Evolutionary conservation across 2,113 vertebrate genomes (phyloP).

Genomic region (Sturnus vulgaris): DNA sequence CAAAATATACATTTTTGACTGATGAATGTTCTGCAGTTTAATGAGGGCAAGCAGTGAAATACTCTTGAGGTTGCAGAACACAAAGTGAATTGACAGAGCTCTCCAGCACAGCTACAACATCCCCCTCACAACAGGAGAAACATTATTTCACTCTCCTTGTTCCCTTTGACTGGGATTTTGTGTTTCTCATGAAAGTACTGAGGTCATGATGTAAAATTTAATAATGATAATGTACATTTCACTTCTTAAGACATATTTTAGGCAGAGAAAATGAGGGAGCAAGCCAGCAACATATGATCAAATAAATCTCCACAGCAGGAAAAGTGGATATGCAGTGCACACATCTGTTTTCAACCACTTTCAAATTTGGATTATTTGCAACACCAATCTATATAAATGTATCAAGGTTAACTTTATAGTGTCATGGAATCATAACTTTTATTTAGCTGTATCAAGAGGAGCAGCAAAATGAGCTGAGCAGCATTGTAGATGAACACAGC

Average conservation of each 20-base stretch:
- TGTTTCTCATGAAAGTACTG: background rate
- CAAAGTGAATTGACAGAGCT: background rate
- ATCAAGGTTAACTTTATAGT: background rate
- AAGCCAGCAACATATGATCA: background rate
- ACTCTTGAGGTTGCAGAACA: background rate
- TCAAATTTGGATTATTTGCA: background rate
- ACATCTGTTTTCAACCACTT: background rate
- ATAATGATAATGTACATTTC: background rate
- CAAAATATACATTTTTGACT: background rate
- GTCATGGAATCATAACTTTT: background rate
- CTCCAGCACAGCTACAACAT: background rate
- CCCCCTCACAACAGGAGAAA: background rate
- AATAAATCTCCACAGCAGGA: background rate
- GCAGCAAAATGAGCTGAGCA: background rate
- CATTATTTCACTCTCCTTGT: background rate
- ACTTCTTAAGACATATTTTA: background rate
- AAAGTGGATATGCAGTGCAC: background rate
- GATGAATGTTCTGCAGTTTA: background rate
- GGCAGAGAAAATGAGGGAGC: background rate
- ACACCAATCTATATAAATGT: background rate
- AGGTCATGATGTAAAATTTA: background rate
- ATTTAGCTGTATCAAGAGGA: background rate
- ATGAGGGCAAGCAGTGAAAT: background rate
- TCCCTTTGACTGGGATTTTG: background rate
- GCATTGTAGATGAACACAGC: background rate